Conservation (phyloP, 2,797 vertebrate genomes). For the Tenualosa thibaudeaui region DNA sequence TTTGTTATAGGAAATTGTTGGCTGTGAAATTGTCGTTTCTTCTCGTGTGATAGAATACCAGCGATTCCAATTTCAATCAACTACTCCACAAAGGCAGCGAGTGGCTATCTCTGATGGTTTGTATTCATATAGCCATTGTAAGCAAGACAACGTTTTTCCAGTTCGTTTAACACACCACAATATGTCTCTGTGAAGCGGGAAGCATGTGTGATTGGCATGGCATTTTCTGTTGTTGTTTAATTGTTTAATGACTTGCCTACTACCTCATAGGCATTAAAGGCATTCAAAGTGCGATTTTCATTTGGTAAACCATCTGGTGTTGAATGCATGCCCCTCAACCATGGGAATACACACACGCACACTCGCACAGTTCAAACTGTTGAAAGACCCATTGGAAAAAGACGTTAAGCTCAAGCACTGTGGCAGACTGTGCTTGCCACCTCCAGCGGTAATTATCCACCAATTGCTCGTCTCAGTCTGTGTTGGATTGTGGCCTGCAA, state of each 20-base stretch:
- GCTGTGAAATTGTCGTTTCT: not conserved
- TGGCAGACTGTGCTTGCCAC: slow-evolving; percentile 31
- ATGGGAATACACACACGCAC: slow-evolving; percentile 15
- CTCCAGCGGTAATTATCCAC: slow-evolving; percentile 16
- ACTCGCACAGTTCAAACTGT: slow-evolving; percentile 20
- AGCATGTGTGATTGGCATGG: slow-evolving; percentile 22
- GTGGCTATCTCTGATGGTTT: not conserved
- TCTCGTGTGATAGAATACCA: not conserved
- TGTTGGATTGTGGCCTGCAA: not conserved
- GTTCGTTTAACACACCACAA: not conserved
- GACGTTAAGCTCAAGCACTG: slow-evolving; percentile 23
- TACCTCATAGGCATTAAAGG: slow-evolving; percentile 64
- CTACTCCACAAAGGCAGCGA: not conserved
- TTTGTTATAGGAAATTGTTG: not conserved
- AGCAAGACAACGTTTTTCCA: slow-evolving; percentile 17
- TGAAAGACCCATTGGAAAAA: slow-evolving; percentile 27
- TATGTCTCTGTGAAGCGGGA: not conserved
- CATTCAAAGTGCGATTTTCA: slow-evolving; percentile 54
- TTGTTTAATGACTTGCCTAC: slow-evolving; percentile 70
- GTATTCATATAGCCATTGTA: slow-evolving; percentile 20
- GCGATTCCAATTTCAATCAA: not conserved
- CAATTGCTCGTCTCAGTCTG: not conserved
- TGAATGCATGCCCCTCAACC: slow-evolving; percentile 34
- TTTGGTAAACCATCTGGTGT: slow-evolving; percentile 63
- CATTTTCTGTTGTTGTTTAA: slow-evolving; percentile 52